Evolutionary conservation across 1,140 invertebrate genomes (phyloP), one percentile per base, ranked within the genome.

Genomic region (Zaprionus ghesquierei): DNA sequence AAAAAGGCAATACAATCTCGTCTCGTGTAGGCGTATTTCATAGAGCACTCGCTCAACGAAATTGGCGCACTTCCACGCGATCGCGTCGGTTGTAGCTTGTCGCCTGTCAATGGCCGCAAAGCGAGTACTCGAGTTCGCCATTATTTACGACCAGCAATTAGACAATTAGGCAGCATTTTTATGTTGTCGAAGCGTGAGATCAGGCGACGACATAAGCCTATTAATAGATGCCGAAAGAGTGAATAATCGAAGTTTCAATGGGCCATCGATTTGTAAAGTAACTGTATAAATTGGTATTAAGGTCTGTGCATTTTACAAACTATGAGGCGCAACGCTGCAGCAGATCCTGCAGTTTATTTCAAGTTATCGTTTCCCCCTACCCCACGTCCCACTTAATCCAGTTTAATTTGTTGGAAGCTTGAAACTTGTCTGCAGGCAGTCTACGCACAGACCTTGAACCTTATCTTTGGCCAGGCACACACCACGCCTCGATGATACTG

Each of bases 61-160:
- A 75, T 79, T 62, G 69, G 29, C 56, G 29, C 31, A 65, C 55
- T 61, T 68, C 31, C 20, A 59, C n/a, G 29, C 12, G 18, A 29
- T 38, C 10, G 13, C 35, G 35, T 23, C 25, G 79, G 54, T 75
- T 70, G 72, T 75, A 44, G 20, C 59, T 75, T 70, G 72, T 75
- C 53, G 20, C 22, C 51, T 81, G 77, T 81, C 77, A 77, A 72
- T 73, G 69, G 76, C 38, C 72, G 60, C 61, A 38, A 33, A 60
- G 44, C 62, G 56, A 41, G 25, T 77, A 53, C 74, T 20, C 41
- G 2, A 2, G 41, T 50, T 53, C 31, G 13, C 25, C 29, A 38
- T 82, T 79, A 82, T 81, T 82, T 84, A 84, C 60, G 49, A 54
- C 50, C 76, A 55, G 75, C 79, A 81, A 81, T 81, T 81, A 81